Conservation (phyloP, 2,888 invertebrate genomes). For the Rhamnusium bicolor region DNA sequence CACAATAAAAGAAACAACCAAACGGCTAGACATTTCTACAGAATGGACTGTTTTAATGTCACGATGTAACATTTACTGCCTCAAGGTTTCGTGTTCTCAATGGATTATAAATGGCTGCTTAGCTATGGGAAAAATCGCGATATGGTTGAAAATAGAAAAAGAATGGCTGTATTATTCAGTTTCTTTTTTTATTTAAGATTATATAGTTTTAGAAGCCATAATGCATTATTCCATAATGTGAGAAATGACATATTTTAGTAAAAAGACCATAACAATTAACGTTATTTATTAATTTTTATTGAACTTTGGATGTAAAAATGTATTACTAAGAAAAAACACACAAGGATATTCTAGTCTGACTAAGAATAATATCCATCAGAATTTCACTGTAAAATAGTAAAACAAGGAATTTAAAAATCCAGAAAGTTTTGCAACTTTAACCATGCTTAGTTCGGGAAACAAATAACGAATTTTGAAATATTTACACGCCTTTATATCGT, state of each 20-base stretch:
- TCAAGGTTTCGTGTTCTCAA: background rate
- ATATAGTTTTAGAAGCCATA: background rate
- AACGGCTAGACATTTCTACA: background rate
- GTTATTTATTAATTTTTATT: no score
- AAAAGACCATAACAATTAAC: no score
- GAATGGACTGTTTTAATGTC: constrained; percentile 40
- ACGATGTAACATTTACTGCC: constrained; percentile 40
- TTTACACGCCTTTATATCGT: background rate
- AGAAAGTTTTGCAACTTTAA: background rate
- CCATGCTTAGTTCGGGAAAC: background rate
- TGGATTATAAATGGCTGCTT: background rate
- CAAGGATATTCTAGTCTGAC: no score
- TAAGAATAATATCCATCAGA: background rate
- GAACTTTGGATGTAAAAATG: no score
- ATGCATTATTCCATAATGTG: background rate
- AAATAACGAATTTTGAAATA: background rate
- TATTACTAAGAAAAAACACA: no score
- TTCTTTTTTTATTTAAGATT: background rate
- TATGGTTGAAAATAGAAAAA: background rate
- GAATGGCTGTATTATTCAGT: background rate
- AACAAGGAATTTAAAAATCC: no score
- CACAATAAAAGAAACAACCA: background rate
- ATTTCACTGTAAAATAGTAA: no score
- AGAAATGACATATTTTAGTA: no score
- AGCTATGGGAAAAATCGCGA: background rate